Evolutionary conservation across 2,797 vertebrate species (phyloP).

Genomic region (Sebastes itinus): DNA sequence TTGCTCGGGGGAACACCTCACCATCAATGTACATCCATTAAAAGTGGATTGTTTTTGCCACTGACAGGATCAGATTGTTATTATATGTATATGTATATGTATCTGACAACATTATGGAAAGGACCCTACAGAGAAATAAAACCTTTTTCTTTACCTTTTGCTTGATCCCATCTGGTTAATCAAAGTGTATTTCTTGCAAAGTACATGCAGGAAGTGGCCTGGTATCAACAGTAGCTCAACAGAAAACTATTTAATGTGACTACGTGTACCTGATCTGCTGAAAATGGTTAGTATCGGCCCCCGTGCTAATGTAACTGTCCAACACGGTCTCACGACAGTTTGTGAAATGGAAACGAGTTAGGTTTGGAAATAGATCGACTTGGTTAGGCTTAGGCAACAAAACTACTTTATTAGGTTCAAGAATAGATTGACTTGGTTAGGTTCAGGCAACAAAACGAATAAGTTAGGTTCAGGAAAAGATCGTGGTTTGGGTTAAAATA

Average conservation of each 20-base stretch:
- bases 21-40: neutral
- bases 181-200: neutral
- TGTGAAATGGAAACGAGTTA: too few relatives aligned
- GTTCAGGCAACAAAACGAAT: too few relatives aligned
- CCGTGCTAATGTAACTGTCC: neutral
- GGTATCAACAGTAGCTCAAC: neutral
- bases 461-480: too few relatives aligned
- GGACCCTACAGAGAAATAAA: neutral
- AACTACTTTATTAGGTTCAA: too few relatives aligned
- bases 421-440: accelerated
- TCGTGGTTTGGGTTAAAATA: accelerated
- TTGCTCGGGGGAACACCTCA: neutral
- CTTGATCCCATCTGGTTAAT: neutral
- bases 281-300: neutral
- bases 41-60: neutral
- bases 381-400: too few relatives aligned
- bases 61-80: neutral
- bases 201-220: neutral
- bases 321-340: too few relatives aligned
- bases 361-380: too few relatives aligned
- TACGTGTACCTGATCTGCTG: neutral
- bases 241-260: neutral
- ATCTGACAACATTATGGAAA: neutral
- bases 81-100: neutral
- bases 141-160: neutral